Evolutionary conservation across 2,888 invertebrate species (phyloP).

Genomic region (Sphaerophoria rueppellii): DNA sequence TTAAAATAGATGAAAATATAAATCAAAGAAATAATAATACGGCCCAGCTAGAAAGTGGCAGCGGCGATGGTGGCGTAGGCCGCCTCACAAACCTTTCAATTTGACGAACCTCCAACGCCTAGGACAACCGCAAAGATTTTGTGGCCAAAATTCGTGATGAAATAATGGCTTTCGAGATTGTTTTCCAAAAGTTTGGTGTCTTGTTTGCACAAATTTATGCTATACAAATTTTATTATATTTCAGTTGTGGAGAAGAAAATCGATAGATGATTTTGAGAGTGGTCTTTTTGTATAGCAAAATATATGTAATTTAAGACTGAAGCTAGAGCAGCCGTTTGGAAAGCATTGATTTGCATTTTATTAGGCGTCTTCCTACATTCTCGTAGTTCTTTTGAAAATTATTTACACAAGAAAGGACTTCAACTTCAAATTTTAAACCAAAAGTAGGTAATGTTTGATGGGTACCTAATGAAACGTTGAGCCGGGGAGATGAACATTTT

Average conservation of each 20-base stretch:
- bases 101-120: neutral
- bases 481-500: neutral
- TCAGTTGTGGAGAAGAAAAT: neutral
- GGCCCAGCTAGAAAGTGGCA: neutral
- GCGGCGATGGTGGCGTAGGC: too few species aligned
- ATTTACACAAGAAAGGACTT: neutral
- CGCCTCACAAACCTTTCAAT: neutral
- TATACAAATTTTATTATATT: conserved; percentile 17
- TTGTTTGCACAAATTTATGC: neutral
- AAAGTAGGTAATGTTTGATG: too few species aligned
- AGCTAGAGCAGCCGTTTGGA: conserved; percentile 11
- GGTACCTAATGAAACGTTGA: conserved; percentile 10
- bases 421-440: neutral
- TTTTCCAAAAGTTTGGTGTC: conserved; percentile 17
- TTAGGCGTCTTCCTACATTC: neutral
- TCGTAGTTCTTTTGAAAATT: neutral
- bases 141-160: conserved; percentile 1
- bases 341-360: conserved; percentile 37
- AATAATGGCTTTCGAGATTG: conserved; percentile 19
- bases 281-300: neutral
- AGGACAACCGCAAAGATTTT: neutral
- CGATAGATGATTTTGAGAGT: neutral
- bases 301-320: conserved; percentile 16
- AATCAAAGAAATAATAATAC: too few species aligned
- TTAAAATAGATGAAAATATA: conserved; percentile 39